A percentile compares a stretch with the other conserved stretches of the same genome.
Evolutionary conservation across 1,140 invertebrate species (phyloP).

Genomic region (Brachystomella parvula): DNA sequence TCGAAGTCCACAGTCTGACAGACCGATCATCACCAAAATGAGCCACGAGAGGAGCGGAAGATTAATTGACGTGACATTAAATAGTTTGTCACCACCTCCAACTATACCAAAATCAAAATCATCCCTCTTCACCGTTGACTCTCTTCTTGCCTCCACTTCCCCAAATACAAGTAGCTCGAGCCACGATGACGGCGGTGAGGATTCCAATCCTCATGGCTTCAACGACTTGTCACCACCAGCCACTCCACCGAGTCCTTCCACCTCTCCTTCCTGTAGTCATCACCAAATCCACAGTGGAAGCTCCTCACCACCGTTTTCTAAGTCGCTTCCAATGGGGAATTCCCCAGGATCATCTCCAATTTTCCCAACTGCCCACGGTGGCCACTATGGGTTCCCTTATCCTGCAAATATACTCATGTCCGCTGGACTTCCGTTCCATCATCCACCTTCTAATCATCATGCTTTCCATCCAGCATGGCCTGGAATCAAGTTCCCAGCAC

Average conservation of each 20-base stretch:
- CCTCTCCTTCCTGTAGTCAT: constrained; percentile 6
- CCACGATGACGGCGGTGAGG: constrained; percentile 8
- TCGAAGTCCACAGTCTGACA: not conserved
- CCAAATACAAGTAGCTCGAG: constrained; percentile 11
- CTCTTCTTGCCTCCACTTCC: constrained; percentile 25
- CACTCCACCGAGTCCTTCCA: constrained; percentile 35
- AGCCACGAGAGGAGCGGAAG: not conserved
- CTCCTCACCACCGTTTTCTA: constrained; percentile 12
- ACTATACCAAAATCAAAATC: constrained; percentile 23
- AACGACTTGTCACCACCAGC: constrained; percentile 37
- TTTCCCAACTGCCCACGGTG: constrained; percentile 9
- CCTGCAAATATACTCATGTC: constrained; percentile 34
- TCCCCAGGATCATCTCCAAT: not conserved
- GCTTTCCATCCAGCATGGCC: constrained; percentile 29
- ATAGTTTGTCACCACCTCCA: constrained; percentile 1
- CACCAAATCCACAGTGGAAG: not conserved
- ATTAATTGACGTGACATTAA: not conserved
- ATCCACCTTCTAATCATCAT: constrained; percentile 32
- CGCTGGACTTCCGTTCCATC: constrained; percentile 34
- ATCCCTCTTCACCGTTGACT: constrained; percentile 36
- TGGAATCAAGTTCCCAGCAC: constrained; percentile 34
- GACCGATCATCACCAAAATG: not conserved
- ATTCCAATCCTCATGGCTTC: constrained; percentile 20
- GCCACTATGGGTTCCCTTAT: constrained; percentile 33
- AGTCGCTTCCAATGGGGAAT: constrained; percentile 26